Evolutionary conservation across 2,113 vertebrate species (phyloP), one percentile per base, ranked within the genome.

Genomic region (Malurus cyaneus): DNA sequence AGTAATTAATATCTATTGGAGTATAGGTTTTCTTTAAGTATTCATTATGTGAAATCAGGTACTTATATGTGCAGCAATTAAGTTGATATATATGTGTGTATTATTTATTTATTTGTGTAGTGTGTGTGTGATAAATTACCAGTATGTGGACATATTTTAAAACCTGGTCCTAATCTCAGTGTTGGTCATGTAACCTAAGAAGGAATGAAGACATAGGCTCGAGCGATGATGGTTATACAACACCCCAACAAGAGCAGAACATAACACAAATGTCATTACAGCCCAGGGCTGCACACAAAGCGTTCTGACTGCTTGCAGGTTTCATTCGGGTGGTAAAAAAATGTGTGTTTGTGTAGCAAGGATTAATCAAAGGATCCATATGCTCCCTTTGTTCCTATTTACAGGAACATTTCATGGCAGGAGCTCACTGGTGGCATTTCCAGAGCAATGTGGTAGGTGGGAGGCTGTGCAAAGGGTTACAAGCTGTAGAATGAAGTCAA

Each of bases 21-120:
- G 20, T 71, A 66, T 69, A 81, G 54, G 13, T 88, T 96, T 93
- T 39, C 80, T 92, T 88, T 62, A 92, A 86, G 25, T 78, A 66
- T 88, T 96, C 89, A 83, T 96, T 94, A 96, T 90, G 79, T 95
- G 74, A 96, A 96, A 88, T 92, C 69, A 86, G 79, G 92, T 95
- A 91, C 82, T 83, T 94, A 82, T 41, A 92, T 74, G 65, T 81
- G 65, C 64, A 84, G 77, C 96, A 93, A 94, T 96, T 93, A 96
- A 95, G 80, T 94, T 97, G 94, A 96, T 93, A 79, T 96, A 94
- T 96, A 69, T 42, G 57, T 60, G 53, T 72, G 70, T 36, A 89
- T 90, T 89, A 91, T 70, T 96, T 93, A 89, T 96, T 94, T 95
- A 97, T 92, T 96, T 90, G 73, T 59, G 28, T 79, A 86, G 69